Conservation (phyloP, 2,113 vertebrate genomes). For the Eulemur rufifrons region DNA sequence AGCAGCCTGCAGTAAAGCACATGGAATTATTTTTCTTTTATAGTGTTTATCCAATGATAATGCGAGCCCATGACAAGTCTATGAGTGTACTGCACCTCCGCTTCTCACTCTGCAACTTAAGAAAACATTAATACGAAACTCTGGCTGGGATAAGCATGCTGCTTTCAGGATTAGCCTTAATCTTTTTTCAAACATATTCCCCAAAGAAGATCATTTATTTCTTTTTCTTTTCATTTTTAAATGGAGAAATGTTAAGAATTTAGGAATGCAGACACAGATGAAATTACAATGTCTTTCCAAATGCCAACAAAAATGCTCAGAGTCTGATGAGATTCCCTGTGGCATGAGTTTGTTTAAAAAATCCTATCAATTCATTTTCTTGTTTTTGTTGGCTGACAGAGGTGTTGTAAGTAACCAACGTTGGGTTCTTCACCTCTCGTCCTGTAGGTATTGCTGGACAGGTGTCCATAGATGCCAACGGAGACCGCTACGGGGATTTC, state of each 20-base stretch:
- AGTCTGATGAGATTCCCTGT: slow-evolving; percentile 90
- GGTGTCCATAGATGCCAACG: slow-evolving; percentile 95
- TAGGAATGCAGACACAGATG: slow-evolving; percentile 89
- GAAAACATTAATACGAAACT: neutral
- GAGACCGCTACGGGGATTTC: slow-evolving; percentile 96
- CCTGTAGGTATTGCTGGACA: slow-evolving; percentile 95
- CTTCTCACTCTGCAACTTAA: neutral
- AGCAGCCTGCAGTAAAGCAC: too few relatives aligned
- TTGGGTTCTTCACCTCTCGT: slow-evolving; percentile 81
- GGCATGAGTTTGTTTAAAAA: slow-evolving; percentile 82
- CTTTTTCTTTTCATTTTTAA: slow-evolving; percentile 79
- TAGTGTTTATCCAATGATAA: slow-evolving; percentile 67
- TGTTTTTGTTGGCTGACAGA: slow-evolving; percentile 85
- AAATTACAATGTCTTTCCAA: slow-evolving; percentile 89
- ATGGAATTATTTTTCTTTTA: neutral
- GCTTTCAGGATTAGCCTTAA: slow-evolving; percentile 69
- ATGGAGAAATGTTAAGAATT: slow-evolving; percentile 89
- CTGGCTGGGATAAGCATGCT: neutral
- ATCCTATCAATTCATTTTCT: slow-evolving; percentile 83
- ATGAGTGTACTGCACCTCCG: neutral
- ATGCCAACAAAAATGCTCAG: slow-evolving; percentile 88
- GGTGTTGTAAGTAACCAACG: slow-evolving; percentile 82
- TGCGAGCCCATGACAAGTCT: neutral
- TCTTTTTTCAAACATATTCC: slow-evolving; percentile 68
- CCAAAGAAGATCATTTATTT: slow-evolving; percentile 68